A percentile compares a stretch with the other conserved stretches of the same genome.
Evolutionary conservation across 2,797 vertebrate genomes (phyloP).

Genomic region (Phyllotis vaccarum): DNA sequence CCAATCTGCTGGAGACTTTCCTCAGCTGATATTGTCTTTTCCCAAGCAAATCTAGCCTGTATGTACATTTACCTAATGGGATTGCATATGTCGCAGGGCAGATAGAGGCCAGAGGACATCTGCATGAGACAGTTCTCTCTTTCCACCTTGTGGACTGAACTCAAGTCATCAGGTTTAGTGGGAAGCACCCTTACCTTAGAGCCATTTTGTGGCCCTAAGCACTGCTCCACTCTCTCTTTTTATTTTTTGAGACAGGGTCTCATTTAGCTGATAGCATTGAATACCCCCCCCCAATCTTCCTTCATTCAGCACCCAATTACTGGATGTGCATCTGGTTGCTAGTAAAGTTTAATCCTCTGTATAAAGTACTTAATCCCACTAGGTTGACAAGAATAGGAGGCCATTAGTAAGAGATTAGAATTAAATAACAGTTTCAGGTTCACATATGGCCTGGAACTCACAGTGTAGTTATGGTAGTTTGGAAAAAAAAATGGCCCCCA

Average conservation of each 20-base stretch:
- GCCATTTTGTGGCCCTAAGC: not conserved
- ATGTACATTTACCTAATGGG: not conserved
- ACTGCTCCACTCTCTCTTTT: not conserved
- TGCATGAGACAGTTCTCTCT: not conserved
- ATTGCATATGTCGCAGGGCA: not conserved
- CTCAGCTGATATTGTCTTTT: not conserved
- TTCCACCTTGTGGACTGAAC: no score
- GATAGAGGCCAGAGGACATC: not conserved
- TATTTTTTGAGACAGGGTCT: not conserved
- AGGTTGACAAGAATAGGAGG: not conserved
- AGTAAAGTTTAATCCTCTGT: not conserved
- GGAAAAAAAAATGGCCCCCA: no score
- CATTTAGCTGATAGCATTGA: not conserved
- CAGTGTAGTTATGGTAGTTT: no score
- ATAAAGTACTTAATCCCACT: not conserved
- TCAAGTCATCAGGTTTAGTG: not conserved
- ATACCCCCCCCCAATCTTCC: not conserved
- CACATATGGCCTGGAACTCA: no score
- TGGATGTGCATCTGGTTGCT: not conserved
- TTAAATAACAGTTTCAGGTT: not conserved
- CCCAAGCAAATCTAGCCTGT: not conserved
- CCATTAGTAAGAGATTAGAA: not conserved
- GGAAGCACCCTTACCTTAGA: not conserved
- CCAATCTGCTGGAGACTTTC: not conserved
- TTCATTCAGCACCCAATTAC: not conserved